These are phyloP conservation scores for Takifugu ocellatus DNA, from an alignment of 2,797 vertebrate species.

Conservation along the genomic window DNA sequence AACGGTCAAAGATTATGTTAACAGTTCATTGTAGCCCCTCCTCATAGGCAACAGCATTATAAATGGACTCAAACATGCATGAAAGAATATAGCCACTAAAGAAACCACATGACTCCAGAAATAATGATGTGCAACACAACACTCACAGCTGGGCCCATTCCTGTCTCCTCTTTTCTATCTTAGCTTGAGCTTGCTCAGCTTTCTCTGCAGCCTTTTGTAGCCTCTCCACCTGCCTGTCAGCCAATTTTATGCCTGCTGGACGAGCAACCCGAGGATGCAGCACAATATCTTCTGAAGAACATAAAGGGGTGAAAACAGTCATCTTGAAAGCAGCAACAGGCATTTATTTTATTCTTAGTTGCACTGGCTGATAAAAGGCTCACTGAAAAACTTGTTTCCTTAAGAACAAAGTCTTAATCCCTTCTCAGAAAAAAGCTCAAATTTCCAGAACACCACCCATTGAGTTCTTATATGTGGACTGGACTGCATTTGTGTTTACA, in stretches of 20 bases:
- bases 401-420: too few relatives aligned
- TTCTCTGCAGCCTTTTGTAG: slow-evolving; percentile 80
- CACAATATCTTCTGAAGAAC: slow-evolving; percentile 34
- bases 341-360: too few relatives aligned
- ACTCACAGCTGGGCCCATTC: slow-evolving; percentile 92
- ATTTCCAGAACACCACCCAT: too few relatives aligned
- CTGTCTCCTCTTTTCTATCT: slow-evolving; percentile 80
- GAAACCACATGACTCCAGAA: too few relatives aligned
- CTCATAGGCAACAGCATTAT: too few relatives aligned
- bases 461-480: too few relatives aligned
- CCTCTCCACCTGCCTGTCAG: slow-evolving; percentile 71
- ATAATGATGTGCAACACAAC: background rate
- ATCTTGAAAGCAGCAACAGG: background rate
- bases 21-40: background rate
- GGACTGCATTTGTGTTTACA: too few relatives aligned
- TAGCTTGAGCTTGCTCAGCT: slow-evolving; percentile 77
- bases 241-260: slow-evolving; percentile 42
- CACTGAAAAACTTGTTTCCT: too few relatives aligned
- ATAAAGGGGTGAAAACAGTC: background rate
- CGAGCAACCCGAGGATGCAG: background rate
- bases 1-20: background rate
- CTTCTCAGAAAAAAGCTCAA: too few relatives aligned
- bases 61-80: background rate
- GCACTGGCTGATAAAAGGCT: too few relatives aligned
- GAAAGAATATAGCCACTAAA: background rate